Evolutionary conservation across 2,113 vertebrate species (phyloP), one percentile per base, ranked within the genome.

Genomic region (Misgurnus anguillicaudatus): DNA sequence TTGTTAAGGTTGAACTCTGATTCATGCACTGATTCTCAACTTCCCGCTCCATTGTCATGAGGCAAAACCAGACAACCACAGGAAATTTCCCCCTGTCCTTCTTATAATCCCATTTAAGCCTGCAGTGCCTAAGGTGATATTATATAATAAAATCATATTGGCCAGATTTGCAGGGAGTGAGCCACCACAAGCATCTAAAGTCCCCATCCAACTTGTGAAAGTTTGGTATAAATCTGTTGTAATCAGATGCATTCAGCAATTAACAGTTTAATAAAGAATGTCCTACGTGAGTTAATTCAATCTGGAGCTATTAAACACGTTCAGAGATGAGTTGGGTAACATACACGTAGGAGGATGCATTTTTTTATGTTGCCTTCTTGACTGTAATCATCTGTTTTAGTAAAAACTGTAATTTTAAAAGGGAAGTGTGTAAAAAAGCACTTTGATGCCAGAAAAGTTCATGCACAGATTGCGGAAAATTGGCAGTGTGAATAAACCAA

Each of bases 1-100:
- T 87, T 87, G 81, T 83, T 47, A 80, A 86, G 85, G 80, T 84
- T 38, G 38, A 68, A 77, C 70, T 55, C 39, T 80, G 67, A 65
- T 65, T 53, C 81, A 75, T 55, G 57, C 58, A 61, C 72, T 84
- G 67, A 77, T 36, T 76, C n/a, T 71, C 82, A 70, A 77, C 69
- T 81, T 82, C 78, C 80, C 45, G 24, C 64, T 63, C 68, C 69
- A 68, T 81, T 86, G 79, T 89, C 51, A 73, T 82, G 79, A 80
- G 84, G 85, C 63, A 83, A 48, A 58, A 13, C 4, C 24, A 63
- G 79, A 77, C 3, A 75, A 51, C 24, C 60, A 70, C 72, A 85
- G 80, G 84, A 89, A 87, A 83, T 81, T 80, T 79, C 77, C 75
- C 57, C 47, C n/a, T 81, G 4, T 9, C 77, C 38, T 31, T 74